These are phyloP conservation scores for Haliaeetus leucogaster DNA, from an alignment of 2,113 vertebrate genomes.

Conservation along the genomic window DNA sequence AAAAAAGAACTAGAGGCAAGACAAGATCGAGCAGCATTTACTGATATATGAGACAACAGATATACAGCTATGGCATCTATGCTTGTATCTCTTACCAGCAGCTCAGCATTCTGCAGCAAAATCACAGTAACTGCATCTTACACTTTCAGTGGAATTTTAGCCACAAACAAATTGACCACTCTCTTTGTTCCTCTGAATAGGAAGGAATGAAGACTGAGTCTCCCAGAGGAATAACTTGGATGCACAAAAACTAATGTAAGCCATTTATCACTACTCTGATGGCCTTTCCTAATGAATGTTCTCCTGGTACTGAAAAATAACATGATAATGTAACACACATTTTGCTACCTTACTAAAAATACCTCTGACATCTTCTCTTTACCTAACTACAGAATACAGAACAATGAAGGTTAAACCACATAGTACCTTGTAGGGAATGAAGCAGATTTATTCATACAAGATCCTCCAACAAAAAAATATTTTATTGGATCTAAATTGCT, in stretches of 20 bases:
- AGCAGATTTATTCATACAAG: background rate
- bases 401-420: background rate
- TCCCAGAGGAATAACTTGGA: constrained; percentile 36
- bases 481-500: background rate
- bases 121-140: background rate
- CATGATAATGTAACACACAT: background rate
- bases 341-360: background rate
- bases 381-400: background rate
- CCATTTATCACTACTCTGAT: constrained; percentile 25
- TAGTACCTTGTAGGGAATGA: background rate
- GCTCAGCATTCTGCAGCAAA: background rate
- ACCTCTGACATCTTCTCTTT: background rate
- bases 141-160: background rate
- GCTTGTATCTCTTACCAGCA: background rate
- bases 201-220: constrained; percentile 40
- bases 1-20: background rate
- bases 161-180: background rate
- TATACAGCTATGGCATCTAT: background rate
- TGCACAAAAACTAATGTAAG: constrained; percentile 47
- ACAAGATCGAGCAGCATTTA: background rate
- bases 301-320: constrained; percentile 50
- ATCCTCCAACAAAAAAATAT: background rate
- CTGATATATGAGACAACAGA: background rate
- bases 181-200: constrained; percentile 11
- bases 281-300: constrained; percentile 41